These are phyloP conservation scores for Philhelius pedissequus DNA, from an alignment of 2,888 invertebrate genomes.

Conservation along the genomic window DNA sequence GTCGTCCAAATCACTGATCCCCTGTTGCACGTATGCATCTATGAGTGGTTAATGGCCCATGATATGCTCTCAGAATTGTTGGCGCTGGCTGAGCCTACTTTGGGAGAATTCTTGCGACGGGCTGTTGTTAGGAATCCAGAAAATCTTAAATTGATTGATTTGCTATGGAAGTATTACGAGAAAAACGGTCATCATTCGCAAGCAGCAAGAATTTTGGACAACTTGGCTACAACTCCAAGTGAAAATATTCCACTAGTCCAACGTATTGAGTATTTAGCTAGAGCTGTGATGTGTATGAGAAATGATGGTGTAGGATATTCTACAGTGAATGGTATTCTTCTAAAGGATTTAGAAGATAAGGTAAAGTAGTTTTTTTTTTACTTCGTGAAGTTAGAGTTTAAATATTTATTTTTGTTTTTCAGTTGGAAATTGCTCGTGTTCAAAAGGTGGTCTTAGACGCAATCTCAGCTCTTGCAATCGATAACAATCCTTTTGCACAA, in stretches of 20 bases:
- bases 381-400: not conserved
- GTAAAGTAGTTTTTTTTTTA: conserved; percentile 71
- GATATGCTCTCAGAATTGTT: conserved; percentile 85
- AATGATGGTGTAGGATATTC: conserved; percentile 89
- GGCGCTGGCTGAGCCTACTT: conserved; percentile 80
- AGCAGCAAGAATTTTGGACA: conserved; percentile 93
- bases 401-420: not conserved
- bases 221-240: conserved; percentile 85
- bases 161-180: conserved; percentile 98
- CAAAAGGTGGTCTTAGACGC: conserved; percentile 86
- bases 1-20: conserved; percentile 89
- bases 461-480: conserved; percentile 79
- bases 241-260: conserved; percentile 87
- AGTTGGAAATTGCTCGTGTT: conserved; percentile 90
- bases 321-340: conserved; percentile 86
- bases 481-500: conserved; percentile 80
- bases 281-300: conserved; percentile 97
- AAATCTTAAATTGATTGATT: conserved; percentile 84
- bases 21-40: conserved; percentile 92
- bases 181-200: conserved; percentile 93
- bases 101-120: conserved; percentile 78
- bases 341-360: conserved; percentile 95
- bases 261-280: conserved; percentile 93
- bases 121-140: conserved; percentile 81
- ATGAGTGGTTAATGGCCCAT: conserved; percentile 94